Percentiles rank a stretch among this genome's conserved stretches.
Evolutionary conservation across 2,888 invertebrate genomes (phyloP).

Genomic region (Crossocerus cetratus): DNA sequence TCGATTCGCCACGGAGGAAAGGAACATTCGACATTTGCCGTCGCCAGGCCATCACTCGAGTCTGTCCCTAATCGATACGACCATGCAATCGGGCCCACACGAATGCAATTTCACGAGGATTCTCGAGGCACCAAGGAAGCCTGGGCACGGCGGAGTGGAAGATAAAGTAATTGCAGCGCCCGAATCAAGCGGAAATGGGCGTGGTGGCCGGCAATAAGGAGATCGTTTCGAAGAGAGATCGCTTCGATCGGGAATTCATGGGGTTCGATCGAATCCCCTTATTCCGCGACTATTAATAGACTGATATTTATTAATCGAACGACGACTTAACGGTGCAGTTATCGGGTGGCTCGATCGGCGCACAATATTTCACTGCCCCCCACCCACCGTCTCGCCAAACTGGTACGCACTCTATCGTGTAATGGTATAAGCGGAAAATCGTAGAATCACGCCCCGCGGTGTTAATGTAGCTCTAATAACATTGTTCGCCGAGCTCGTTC

Average conservation of each 20-base stretch:
- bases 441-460: constrained; percentile 7
- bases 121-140: no score
- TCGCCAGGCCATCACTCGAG: no score
- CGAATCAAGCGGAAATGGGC: constrained; percentile 24
- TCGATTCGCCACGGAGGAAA: no score
- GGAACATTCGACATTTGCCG: no score
- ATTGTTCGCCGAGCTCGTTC: no score
- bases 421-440: background rate
- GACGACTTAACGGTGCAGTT: constrained; percentile 36
- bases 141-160: no score
- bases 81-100: no score
- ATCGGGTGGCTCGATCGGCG: constrained; percentile 23
- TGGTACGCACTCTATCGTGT: background rate
- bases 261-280: background rate
- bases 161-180: no score
- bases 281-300: constrained; percentile 16
- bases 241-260: background rate
- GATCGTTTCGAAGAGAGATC: background rate
- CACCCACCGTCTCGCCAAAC: background rate
- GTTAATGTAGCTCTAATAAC: no score
- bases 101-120: no score
- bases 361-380: constrained; percentile 19
- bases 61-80: no score
- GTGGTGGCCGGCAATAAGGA: constrained; percentile 9
- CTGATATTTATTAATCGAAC: constrained; percentile 25